Base-by-base conservation (phyloP, 2,113 vertebrate species). In the Struthio camelus region DNA sequence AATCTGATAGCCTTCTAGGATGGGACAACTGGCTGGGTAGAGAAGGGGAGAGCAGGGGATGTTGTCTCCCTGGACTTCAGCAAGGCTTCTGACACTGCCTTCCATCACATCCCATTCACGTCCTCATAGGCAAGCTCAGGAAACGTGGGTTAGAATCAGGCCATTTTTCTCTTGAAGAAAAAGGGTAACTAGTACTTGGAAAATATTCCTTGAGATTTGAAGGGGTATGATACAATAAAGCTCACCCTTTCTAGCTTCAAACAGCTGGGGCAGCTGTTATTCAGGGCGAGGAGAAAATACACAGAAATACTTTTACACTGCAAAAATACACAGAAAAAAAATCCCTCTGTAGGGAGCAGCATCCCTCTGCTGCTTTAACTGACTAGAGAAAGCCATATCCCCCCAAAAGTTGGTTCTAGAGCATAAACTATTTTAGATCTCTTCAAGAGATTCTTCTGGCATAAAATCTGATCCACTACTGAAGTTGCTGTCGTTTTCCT, bases 171-270 rank as follows among this genome's bases (percentile, higher is more conserved):
- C 56, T 48, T 32, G 10, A 87, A 87, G 36, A 44, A 71, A 54
- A 77, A 64, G 59, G 13, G 30, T 11, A 85, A 38, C 3, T 2
- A 80, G 17, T 14, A 40, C 30, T 81, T 69, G 3, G 8, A 19
- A 88, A 88, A 59, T 38, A 51, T 50, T 25, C 10, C 17, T 25
- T 51, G 27, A 51, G 40, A 44, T 51, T 28, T 51, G 32, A 85
- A 34, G 1, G 0, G 30, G 7, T 34, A 25, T 0, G 1, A 61
- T 19, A 59, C 46, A 38, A 19, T 3, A 22, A 67, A 67, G 40
- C 17, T 79, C 83, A 36, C n/a, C 6, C 70, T 24, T 56, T 61
- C 11, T 2, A 83, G 12, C 30, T 79, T 67, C 83, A 67, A 66
- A n/a, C n/a, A n/a, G 25, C 25, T 72, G 24, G 44, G 25, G 7